These are phyloP conservation scores for Ornithoptera alexandrae DNA, from an alignment of 2,888 invertebrate species.

Conservation along the genomic window DNA sequence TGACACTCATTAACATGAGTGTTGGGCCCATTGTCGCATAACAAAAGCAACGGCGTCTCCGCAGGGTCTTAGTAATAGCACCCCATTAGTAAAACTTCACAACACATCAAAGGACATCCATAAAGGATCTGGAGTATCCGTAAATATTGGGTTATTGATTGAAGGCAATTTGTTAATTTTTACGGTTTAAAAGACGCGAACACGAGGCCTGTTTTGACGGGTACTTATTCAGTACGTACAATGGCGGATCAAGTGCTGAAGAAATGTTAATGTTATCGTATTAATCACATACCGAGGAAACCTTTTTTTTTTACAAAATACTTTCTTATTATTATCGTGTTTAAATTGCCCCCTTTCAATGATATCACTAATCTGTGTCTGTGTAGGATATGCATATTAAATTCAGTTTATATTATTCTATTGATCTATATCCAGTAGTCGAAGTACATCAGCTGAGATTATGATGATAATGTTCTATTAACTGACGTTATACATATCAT, in stretches of 20 bases:
- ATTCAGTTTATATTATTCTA: background rate
- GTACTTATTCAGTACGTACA: conserved; percentile 49
- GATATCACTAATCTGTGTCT: background rate
- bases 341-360: conserved; percentile 1
- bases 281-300: conserved; percentile 40
- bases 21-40: conserved; percentile 56
- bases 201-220: conserved; percentile 51
- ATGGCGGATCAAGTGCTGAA: conserved; percentile 50
- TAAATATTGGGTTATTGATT: conserved; percentile 67
- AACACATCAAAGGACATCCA: conserved; percentile 74
- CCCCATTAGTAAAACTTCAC: conserved; percentile 78
- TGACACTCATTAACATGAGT: conserved; percentile 70
- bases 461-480: too few species aligned
- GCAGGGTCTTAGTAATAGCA: conserved; percentile 65
- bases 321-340: conserved; percentile 29
- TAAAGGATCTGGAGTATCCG: conserved; percentile 53
- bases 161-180: conserved; percentile 71
- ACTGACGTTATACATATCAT: too few species aligned
- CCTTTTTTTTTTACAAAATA: conserved; percentile 27
- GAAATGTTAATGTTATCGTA: conserved; percentile 45
- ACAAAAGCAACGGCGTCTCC: conserved; percentile 58
- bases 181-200: conserved; percentile 60
- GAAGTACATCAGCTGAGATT: too few species aligned
- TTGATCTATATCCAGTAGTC: too few species aligned
- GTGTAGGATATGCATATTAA: background rate